Conservation (phyloP, 2,888 invertebrate species). For the Agrotis ipsilon region DNA sequence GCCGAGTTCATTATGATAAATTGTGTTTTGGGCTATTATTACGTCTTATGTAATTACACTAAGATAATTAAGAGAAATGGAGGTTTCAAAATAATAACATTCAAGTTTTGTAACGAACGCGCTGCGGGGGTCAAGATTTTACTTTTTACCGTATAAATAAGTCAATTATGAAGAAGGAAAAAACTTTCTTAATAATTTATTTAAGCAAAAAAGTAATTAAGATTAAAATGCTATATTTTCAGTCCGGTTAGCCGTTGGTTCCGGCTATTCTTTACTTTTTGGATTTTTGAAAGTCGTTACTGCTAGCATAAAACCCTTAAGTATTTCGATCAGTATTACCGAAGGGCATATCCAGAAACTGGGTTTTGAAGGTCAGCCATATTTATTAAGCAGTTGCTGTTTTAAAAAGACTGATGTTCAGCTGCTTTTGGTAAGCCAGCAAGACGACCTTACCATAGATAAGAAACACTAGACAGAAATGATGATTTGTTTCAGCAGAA, state of each 20-base stretch:
- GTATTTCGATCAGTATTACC: too few species aligned
- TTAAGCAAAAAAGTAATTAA: background rate
- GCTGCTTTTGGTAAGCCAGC: background rate
- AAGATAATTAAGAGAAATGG: conserved; percentile 54
- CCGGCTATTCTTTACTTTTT: too few species aligned
- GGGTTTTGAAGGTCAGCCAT: too few species aligned
- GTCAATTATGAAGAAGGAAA: background rate
- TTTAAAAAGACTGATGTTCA: too few species aligned
- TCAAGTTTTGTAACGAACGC: conserved; percentile 33
- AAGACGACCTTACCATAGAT: background rate
- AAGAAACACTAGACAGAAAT: too few species aligned
- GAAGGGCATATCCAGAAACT: too few species aligned
- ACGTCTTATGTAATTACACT: conserved; percentile 48
- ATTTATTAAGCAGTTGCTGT: too few species aligned
- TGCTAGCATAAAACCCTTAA: too few species aligned
- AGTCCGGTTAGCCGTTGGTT: too few species aligned
- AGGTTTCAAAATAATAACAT: conserved; percentile 45
- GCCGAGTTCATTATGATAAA: conserved; percentile 57
- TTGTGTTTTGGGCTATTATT: conserved; percentile 49
- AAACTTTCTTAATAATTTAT: background rate
- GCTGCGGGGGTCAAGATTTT: background rate
- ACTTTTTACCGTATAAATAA: background rate
- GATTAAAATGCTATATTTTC: background rate
- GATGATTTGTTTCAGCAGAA: background rate
- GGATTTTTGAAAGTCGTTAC: too few species aligned